Evolutionary conservation across 2,797 vertebrate species (phyloP).

Genomic region (Trachops cirrhosus): DNA sequence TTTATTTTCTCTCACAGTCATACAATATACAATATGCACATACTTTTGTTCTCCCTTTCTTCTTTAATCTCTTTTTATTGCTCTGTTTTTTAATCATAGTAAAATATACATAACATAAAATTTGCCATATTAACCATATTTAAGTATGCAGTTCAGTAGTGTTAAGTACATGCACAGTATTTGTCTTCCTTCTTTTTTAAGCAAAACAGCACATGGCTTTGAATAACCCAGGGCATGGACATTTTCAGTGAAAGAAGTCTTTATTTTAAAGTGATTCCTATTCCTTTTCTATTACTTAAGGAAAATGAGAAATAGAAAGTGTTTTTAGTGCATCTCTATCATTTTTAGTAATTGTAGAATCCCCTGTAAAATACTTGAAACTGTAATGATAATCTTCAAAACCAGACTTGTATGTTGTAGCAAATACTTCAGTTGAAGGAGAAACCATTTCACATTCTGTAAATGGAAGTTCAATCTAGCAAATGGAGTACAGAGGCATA

Average conservation of each 20-base stretch:
- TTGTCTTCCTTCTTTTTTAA: not conserved
- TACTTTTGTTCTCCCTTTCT: not conserved
- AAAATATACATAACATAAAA: not conserved
- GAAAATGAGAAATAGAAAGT: not conserved
- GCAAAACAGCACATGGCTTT: not conserved
- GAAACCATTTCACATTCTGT: not conserved
- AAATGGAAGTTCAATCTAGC: not conserved
- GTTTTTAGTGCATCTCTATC: not conserved
- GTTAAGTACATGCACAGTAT: not conserved
- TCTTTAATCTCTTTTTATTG: not conserved
- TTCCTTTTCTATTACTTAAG: not conserved
- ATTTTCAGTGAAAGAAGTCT: not conserved
- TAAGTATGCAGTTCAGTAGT: not conserved
- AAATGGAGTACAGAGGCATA: not conserved
- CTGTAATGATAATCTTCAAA: not conserved
- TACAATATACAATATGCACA: not conserved
- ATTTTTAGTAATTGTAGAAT: slow-evolving; percentile 7
- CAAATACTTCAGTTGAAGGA: not conserved
- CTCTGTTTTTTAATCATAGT: not conserved
- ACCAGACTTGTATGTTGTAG: not conserved
- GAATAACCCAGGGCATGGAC: not conserved
- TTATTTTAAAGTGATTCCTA: not conserved
- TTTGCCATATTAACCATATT: not conserved
- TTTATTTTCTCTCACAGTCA: not conserved
- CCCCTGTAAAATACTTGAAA: not conserved